Base-by-base conservation (phyloP, 2,888 invertebrate genomes). In the Psococerastis gibbosa region DNA sequence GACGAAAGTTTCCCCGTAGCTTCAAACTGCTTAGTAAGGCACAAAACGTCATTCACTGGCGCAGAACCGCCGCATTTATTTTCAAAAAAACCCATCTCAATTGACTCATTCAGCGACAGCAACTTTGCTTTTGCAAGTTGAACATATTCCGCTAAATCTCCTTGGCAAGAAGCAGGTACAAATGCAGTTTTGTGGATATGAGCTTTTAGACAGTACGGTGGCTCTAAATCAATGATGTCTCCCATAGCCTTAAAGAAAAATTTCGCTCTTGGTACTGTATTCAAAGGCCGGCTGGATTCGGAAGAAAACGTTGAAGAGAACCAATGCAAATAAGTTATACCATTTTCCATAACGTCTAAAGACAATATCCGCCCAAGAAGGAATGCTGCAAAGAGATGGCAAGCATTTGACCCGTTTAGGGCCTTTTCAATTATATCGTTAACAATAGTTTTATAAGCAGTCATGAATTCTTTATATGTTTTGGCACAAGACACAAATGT, bases 71-170 rank as follows among this genome's bases (percentile, higher is more conserved):
- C 38, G 22, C 20, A n/a, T 16, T 5, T 15, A 20, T 38, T 38
- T 20, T 38, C 38, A 22, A 38, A 38, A 38, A 38, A 18, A 6
- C 38, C 38, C n/a, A 38, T n/a, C 22, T 38, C 38, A 6, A 38
- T 38, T 38, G 38, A 38, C 22, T 38, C 38, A 20, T 38, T 17
- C 18, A 38, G n/a, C 5, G 17, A 17, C n/a, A 17, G 22, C 3
- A 38, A 20, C 5, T 20, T 38, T 20, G 38, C 22, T 20, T 38
- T 38, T 38, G 22, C 38, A 6, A 38, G 22, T 20, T 38, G 17
- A 15, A 38, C n/a, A 20, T 38, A 38, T 20, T 38, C 38, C 13
- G 38, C 15, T 5, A 38, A 20, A 16, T 20, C 20, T 20, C 17
- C 9, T 38, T 38, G 38, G 22, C 38, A 38, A 3, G 17, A 17